Conservation (phyloP, 2,113 vertebrate species). For the Triplophysa rosa region DNA sequence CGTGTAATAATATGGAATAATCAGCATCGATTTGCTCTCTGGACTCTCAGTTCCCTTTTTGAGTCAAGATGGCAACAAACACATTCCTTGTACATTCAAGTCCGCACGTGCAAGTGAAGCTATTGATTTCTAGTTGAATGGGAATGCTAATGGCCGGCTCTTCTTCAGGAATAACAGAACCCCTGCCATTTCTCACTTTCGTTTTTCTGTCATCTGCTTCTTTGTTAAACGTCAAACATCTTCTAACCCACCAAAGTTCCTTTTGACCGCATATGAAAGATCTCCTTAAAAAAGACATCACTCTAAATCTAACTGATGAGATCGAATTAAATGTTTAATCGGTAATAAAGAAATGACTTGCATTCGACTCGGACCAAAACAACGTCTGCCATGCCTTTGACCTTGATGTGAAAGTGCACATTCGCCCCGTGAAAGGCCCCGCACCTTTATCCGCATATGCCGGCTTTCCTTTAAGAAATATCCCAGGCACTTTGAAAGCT, state of each 20-base stretch:
- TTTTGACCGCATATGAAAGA: slow-evolving; percentile 16
- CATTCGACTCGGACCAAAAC: slow-evolving; percentile 35
- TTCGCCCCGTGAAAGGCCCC: slow-evolving; percentile 21
- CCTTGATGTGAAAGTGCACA: slow-evolving; percentile 50
- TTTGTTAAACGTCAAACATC: slow-evolving; percentile 33
- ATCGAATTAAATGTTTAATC: slow-evolving; percentile 29
- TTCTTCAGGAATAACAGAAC: too few relatives aligned
- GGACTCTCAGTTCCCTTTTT: too few relatives aligned
- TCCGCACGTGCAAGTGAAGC: too few relatives aligned
- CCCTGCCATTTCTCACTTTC: too few relatives aligned
- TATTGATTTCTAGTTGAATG: too few relatives aligned
- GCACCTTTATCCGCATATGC: slow-evolving; percentile 41
- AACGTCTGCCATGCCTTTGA: slow-evolving; percentile 35
- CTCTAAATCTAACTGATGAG: slow-evolving; percentile 39
- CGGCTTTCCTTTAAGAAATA: slow-evolving; percentile 62
- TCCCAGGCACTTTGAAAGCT: slow-evolving; percentile 59
- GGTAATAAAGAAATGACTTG: slow-evolving; percentile 19
- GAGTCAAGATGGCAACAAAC: too few relatives aligned
- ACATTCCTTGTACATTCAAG: too few relatives aligned
- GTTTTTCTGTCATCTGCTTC: neutral
- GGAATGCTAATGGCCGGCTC: too few relatives aligned
- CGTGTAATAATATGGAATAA: too few relatives aligned
- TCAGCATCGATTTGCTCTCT: too few relatives aligned
- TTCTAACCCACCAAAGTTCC: neutral
- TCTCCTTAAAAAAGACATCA: slow-evolving; percentile 9